Evolutionary conservation across 2,888 invertebrate genomes (phyloP), one percentile per base, ranked within the genome.

Genomic region (Leptogaster cylindrica): DNA sequence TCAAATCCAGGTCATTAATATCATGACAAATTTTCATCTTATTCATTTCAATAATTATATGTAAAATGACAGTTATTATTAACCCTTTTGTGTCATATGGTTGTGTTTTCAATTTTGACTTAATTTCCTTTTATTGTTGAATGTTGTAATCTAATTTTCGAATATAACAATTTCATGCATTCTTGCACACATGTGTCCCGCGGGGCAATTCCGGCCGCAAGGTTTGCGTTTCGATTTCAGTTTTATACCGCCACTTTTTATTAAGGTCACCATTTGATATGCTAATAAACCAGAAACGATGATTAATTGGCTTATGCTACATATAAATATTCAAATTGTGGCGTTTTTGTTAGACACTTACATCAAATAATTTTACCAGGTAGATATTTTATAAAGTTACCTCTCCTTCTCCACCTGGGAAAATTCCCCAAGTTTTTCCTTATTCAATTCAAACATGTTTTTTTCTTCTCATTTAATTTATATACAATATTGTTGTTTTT

Each of bases 251-350:
- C 16, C 16, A 27, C 44, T 27, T 18, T 28, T 44, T 44, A 61
- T 61, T 61, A 28, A 27, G 44, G 44, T 44, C 61, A 31, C 61
- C 61, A 61, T 61, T 61, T 44, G 61, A 41, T 61, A 61, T 61
- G 61, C 61, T 61, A 61, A 61, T 61, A 61, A 61, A 61, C 44
- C 44, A 44, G 61, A 61, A 61, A 61, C 61, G 61, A 61, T 61
- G 61, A 61, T 61, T 61, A 61, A 61, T 61, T 61, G 61, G 61
- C 61, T 61, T 61, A 44, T 61, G n/a, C 61, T 44, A 41, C 61
- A 61, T 61, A 61, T 61, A 61, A 61, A 61, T 61, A 44, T 44
- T 28, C 61, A 61, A 61, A 61, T 61, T 61, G 61, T 61, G 61
- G 41, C 61, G 44, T 61, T 61, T 61, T 27, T 44, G 44, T 61